Base-by-base conservation (phyloP, 2,113 vertebrate species). In the Eidolon helvum region DNA sequence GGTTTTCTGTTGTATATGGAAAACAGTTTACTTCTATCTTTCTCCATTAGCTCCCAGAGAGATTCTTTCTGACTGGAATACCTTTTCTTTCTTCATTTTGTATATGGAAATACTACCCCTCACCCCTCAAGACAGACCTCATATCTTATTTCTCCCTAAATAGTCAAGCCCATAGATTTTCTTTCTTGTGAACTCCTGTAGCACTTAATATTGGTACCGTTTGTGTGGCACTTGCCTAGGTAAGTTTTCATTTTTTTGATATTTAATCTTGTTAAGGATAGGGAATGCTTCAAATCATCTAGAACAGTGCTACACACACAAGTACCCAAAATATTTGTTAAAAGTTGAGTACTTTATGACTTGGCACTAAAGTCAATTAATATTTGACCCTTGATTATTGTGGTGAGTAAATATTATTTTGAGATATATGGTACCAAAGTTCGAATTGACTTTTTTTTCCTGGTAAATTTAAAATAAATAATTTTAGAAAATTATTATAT, bases 401-500 rank as follows among this genome's bases (percentile, higher is more conserved):
- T 92, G 65, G 35, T 57, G 53, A 50, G 10, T 71, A 57, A 92
- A 22, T 92, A 75, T 10, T 28, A 96, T 40, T 85, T 93, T 94
- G 71, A 72, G n/a, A 88, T 93, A 93, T 93, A 95, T 65, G 38
- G 21, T 82, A 48, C 18, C 33, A 68, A 94, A 61, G 21, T 77
- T 75, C 72, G 35, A 91, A 68, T 11, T 80, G 75, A 85, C 35
- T 40, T 45, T 93, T 63, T 65, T 93, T 88, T 89, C 63, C 75
- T 65, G 16, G 30, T 72, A 88, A 45, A 77, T 90, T 96, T 94
- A 71, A 87, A 94, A 84, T n/a, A 91, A 89, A 77, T 92, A 83
- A 65, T 55, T 80, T 45, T 89, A 69, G 79, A 16, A 80, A 87
- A 90, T 85, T 74, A 79, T 71, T n/a, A 79, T 16, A 57, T 6